A percentile compares a stretch with the other conserved stretches of the same genome.
phyloP scores from a whole-genome alignment of 1,140 invertebrate genomes.

The Cardiocondyla obscurior region DNA sequence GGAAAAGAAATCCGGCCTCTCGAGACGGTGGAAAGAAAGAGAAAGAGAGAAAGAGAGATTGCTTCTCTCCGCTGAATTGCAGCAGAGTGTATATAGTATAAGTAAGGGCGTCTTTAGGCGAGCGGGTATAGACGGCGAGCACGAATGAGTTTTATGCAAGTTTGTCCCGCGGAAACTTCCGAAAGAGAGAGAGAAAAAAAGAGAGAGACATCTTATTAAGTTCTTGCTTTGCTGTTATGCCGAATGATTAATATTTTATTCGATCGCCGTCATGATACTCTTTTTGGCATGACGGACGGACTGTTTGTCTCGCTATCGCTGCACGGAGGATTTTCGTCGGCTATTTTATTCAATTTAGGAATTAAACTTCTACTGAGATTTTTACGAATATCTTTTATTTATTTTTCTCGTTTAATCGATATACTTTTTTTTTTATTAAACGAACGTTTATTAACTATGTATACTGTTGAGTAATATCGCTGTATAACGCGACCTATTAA shows the following conservation, averaged over 20 bases:
- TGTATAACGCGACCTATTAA: constrained; percentile 2
- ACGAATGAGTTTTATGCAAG: constrained; percentile 31
- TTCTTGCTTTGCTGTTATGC: background rate
- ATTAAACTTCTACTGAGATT: too few species aligned
- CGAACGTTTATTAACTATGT: background rate
- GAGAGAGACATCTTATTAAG: constrained; percentile 31
- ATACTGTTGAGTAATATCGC: background rate
- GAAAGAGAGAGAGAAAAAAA: too few species aligned
- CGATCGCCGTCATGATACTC: background rate
- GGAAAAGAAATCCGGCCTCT: constrained; percentile 65
- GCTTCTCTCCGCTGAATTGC: constrained; percentile 56
- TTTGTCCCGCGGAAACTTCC: constrained; percentile 21
- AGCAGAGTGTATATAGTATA: too few species aligned
- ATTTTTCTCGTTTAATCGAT: background rate
- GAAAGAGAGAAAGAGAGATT: constrained; percentile 41
- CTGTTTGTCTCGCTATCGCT: background rate
- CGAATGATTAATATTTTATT: constrained; percentile 47
- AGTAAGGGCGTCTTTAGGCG: constrained; percentile 45
- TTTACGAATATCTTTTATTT: background rate
- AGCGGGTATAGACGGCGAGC: background rate
- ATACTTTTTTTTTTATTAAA: background rate
- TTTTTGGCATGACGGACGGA: background rate
- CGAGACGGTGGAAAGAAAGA: constrained; percentile 8
- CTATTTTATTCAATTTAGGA: too few species aligned
- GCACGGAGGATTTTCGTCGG: background rate